These are phyloP conservation scores for Thalassaphorura encarpata DNA, from an alignment of 1,140 invertebrate species.

Conservation along the genomic window DNA sequence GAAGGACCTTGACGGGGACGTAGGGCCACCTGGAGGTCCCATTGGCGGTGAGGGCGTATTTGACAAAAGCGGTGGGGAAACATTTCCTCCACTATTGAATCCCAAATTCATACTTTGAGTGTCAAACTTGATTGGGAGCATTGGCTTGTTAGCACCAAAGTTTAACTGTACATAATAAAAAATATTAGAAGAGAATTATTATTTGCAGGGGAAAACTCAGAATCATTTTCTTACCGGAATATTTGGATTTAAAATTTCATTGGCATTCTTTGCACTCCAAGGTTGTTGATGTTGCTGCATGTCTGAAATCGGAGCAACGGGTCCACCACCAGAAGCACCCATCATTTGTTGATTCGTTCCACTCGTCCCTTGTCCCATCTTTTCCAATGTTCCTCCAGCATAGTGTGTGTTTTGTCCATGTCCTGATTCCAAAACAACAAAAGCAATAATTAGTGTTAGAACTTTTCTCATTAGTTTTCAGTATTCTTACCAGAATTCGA, in stretches of 20 bases:
- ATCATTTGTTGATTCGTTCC: background rate
- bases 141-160: constrained; percentile 24
- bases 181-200: background rate
- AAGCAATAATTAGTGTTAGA: background rate
- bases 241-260: constrained; percentile 27
- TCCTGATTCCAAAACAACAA: background rate
- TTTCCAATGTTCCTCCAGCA: too few species aligned
- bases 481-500: background rate
- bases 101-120: background rate
- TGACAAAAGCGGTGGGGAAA: constrained; percentile 28
- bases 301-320: background rate
- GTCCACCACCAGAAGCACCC: background rate
- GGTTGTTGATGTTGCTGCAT: constrained; percentile 35
- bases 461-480: too few species aligned
- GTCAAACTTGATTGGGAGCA: constrained; percentile 8
- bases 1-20: constrained; percentile 34
- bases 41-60: constrained; percentile 32
- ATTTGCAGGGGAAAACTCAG: background rate
- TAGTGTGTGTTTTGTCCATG: constrained; percentile 7
- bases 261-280: constrained; percentile 31
- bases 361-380: background rate
- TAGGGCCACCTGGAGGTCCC: constrained; percentile 29
- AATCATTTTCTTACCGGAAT: constrained; percentile 17
- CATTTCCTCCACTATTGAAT: constrained; percentile 15
- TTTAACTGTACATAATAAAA: too few species aligned